Evolutionary conservation across 2,113 vertebrate genomes (phyloP).

Genomic region (Eudyptes chrysolophus): DNA sequence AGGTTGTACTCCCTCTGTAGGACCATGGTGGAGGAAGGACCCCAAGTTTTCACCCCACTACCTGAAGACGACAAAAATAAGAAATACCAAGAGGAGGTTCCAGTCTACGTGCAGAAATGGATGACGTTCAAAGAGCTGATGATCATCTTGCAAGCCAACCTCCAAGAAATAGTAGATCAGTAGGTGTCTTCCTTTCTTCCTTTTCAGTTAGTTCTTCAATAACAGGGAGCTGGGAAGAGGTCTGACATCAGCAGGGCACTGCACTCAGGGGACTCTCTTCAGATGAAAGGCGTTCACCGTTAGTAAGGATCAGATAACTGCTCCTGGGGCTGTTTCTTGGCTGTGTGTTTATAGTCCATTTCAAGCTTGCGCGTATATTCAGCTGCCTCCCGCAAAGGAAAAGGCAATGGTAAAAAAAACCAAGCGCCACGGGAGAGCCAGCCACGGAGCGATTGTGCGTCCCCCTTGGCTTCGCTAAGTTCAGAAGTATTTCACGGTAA

Average conservation of each 20-base stretch:
- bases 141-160: conserved; percentile 86
- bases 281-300: fast-evolving
- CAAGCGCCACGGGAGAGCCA: background rate
- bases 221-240: background rate
- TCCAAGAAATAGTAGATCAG: conserved; percentile 95
- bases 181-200: conserved; percentile 38
- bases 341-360: background rate
- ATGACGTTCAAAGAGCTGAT: conserved; percentile 90
- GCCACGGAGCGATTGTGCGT: fast-evolving
- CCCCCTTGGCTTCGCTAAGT: background rate
- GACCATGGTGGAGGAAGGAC: conserved; percentile 88
- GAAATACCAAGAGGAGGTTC: conserved; percentile 91
- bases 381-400: background rate
- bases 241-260: background rate
- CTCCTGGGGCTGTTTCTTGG: background rate
- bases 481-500: background rate
- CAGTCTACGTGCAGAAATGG: conserved; percentile 90
- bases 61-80: conserved; percentile 86
- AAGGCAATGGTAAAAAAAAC: background rate
- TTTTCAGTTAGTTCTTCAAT: background rate
- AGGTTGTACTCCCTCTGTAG: conserved; percentile 87
- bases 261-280: background rate
- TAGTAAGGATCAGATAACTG: background rate
- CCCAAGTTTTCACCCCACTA: conserved; percentile 88
- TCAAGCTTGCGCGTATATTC: background rate